Evolutionary conservation across 2,797 vertebrate genomes (phyloP).

Genomic region (Falco columbarius): DNA sequence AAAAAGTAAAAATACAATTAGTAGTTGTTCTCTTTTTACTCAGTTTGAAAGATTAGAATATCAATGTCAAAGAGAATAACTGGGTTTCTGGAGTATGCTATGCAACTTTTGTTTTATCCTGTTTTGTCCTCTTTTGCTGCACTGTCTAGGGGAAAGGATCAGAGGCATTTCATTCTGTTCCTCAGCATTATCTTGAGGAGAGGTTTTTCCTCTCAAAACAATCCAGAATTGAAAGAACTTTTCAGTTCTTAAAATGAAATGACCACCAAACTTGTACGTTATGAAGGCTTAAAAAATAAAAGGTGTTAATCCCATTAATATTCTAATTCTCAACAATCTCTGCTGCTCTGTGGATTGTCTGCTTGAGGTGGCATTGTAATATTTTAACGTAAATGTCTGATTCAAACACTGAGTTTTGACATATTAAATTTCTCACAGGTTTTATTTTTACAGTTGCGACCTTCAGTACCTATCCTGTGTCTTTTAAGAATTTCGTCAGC

Average conservation of each 20-base stretch:
- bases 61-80: slow-evolving; percentile 40
- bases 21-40: slow-evolving; percentile 49
- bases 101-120: slow-evolving; percentile 58
- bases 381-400: neutral
- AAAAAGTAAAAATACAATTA: slow-evolving; percentile 63
- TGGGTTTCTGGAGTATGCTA: slow-evolving; percentile 43
- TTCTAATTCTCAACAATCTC: neutral
- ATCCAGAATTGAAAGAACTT: slow-evolving; percentile 46
- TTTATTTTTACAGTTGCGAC: slow-evolving; percentile 76
- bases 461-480: slow-evolving; percentile 43
- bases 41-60: slow-evolving; percentile 44
- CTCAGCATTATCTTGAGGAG: slow-evolving; percentile 23
- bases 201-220: slow-evolving; percentile 28
- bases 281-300: slow-evolving; percentile 19
- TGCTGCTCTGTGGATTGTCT: neutral
- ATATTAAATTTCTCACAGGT: slow-evolving; percentile 65
- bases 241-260: slow-evolving; percentile 13
- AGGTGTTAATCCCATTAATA: slow-evolving; percentile 24
- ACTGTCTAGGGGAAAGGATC: slow-evolving; percentile 34
- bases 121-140: slow-evolving; percentile 58
- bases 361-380: neutral
- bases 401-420: slow-evolving; percentile 3
- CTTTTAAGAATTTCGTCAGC: slow-evolving; percentile 65
- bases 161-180: slow-evolving; percentile 45
- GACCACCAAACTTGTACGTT: neutral